These are phyloP conservation scores for Argopecten irradians DNA, from an alignment of 1,140 invertebrate species.

Conservation along the genomic window DNA sequence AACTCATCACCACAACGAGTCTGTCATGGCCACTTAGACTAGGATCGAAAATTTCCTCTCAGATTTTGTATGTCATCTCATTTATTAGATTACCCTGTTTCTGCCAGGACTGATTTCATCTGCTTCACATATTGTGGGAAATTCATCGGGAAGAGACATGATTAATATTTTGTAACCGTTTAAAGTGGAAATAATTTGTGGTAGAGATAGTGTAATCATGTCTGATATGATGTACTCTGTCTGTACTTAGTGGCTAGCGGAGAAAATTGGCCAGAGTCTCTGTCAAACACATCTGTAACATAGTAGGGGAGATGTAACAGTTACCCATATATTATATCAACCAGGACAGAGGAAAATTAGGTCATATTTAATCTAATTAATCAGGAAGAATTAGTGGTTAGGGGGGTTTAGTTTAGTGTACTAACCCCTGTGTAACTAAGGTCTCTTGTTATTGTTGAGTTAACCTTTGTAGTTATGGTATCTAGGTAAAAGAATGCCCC, in stretches of 20 bases:
- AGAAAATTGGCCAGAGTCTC: background rate
- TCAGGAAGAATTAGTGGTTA: background rate
- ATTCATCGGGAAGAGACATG: background rate
- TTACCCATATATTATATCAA: background rate
- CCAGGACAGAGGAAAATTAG: too few relatives aligned
- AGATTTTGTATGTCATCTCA: background rate
- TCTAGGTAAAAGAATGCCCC: too few relatives aligned
- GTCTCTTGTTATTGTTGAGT: background rate
- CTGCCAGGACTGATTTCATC: background rate
- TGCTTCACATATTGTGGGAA: slow-evolving; percentile 9
- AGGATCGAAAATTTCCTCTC: background rate
- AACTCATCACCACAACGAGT: background rate
- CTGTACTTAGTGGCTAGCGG: background rate
- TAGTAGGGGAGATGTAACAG: background rate
- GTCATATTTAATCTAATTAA: slow-evolving; percentile 5
- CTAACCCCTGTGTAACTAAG: background rate
- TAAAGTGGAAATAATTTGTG: background rate
- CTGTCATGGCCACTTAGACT: background rate
- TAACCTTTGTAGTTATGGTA: too few relatives aligned
- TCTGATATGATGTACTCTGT: background rate
- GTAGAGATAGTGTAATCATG: background rate
- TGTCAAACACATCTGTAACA: background rate
- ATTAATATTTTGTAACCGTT: background rate
- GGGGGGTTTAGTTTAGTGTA: background rate
- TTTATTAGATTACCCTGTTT: slow-evolving; percentile 23